Base-by-base conservation (phyloP, 2,113 vertebrate genomes). In the Halcyon malimbica region DNA sequence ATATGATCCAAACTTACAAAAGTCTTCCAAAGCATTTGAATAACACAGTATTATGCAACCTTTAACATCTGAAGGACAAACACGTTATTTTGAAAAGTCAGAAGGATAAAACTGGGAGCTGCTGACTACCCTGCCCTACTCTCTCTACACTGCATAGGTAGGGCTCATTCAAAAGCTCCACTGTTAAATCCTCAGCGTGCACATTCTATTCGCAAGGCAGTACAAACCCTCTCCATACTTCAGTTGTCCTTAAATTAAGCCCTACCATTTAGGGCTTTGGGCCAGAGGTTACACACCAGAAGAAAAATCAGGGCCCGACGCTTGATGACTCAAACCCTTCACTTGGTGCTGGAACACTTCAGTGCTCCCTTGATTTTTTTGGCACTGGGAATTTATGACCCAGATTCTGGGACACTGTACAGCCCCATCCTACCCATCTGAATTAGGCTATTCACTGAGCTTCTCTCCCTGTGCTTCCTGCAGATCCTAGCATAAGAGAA, bases 251-350 rank as follows among this genome's bases (percentile, higher is more conserved):
- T 86, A 83, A 95, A 67, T 94, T 92, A 94, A 88, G 46, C 79
- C 51, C 42, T 75, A n/a, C 23, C 68, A 64, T 60, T 92, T 67
- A 89, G 74, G 80, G 85, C 44, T 90, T 67, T 44, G 73, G 60
- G 93, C 83, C 94, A 95, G 88, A 94, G 79, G 79, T 97, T 92
- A 95, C 35, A 84, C 83, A 92, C 68, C 79, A 60, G 39, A 95
- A 92, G 80, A 71, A 93, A 81, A 93, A 94, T 78, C 53, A 71
- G 60, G 68, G 80, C 73, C 96, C 83, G 69, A 81, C 44, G 92
- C 5, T 35, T 1, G 17, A 86, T 93, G 88, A 95, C 73, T 96
- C 96, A 96, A 71, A 51, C 53, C 68, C 68, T 84, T 86, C 35
- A 48, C 60, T 92, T 6, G 6, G 76, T 68, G 56, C 83, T 83